Conservation (phyloP, 2,888 invertebrate genomes). For the Drosophila mulleri region DNA sequence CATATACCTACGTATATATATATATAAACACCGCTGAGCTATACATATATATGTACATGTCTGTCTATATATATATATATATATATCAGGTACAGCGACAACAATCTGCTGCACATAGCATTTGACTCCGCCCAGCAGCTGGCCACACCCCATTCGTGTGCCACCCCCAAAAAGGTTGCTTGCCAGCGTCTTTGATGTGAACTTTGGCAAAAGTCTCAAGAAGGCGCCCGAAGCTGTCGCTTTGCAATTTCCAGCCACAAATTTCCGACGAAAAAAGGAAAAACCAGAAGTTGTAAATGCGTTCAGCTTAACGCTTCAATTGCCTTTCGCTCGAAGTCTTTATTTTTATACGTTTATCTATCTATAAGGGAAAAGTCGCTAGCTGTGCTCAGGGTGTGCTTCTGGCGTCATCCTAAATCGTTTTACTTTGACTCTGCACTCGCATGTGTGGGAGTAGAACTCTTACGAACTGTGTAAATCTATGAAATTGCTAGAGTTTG, state of each 20-base stretch:
- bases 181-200: conserved; percentile 67
- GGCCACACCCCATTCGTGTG: conserved; percentile 47
- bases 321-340: conserved; percentile 30
- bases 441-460: background rate
- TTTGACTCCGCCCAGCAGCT: conserved; percentile 41
- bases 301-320: conserved; percentile 43
- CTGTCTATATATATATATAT: background rate
- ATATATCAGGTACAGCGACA: conserved; percentile 4
- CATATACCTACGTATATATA: conserved; percentile 3
- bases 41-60: background rate
- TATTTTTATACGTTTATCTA: conserved; percentile 1
- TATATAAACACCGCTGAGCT: conserved; percentile 5
- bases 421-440: background rate
- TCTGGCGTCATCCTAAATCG: background rate
- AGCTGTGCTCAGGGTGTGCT: background rate
- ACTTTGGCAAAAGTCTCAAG: conserved; percentile 37
- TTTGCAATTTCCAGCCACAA: conserved; percentile 60
- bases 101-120: conserved; percentile 11
- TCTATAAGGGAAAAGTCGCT: conserved; percentile 10
- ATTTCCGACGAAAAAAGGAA: conserved; percentile 17
- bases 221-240: conserved; percentile 59
- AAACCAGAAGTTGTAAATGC: conserved; percentile 20
- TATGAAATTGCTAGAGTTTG: background rate
- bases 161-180: conserved; percentile 5
- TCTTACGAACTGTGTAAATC: background rate